Percentiles rank a stretch among this genome's conserved stretches.
These are phyloP conservation scores for Enteromius mattozi DNA, from an alignment of 2,797 vertebrate genomes.

Conservation along the genomic window DNA sequence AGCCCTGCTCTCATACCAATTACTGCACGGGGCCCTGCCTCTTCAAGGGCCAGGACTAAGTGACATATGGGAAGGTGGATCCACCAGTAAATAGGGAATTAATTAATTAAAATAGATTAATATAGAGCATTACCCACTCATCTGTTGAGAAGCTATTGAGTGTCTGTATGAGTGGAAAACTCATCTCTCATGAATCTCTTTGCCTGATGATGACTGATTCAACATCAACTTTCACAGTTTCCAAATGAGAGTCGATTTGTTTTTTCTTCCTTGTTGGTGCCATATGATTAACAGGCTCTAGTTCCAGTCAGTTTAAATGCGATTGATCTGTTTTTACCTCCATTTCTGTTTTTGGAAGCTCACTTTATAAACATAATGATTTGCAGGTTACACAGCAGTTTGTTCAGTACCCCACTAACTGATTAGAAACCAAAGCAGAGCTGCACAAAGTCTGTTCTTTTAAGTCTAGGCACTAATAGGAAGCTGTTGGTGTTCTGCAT, in stretches of 20 bases:
- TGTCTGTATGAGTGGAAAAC: background rate
- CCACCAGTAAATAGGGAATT: background rate
- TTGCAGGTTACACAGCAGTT: background rate
- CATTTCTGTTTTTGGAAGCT: background rate
- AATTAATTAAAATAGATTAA: background rate
- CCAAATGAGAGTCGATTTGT: background rate
- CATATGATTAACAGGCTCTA: background rate
- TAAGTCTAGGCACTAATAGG: conserved; percentile 23
- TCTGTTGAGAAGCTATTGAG: conserved; percentile 5
- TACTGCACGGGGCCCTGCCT: background rate
- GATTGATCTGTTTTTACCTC: background rate
- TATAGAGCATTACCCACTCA: background rate
- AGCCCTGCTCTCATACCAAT: background rate
- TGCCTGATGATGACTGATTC: background rate
- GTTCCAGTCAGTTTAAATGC: background rate
- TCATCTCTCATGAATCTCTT: background rate
- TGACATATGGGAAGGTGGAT: background rate
- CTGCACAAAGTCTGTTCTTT: background rate
- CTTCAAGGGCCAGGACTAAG: background rate
- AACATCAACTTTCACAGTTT: background rate
- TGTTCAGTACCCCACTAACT: background rate
- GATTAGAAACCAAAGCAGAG: background rate
- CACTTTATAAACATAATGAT: conserved; percentile 18
- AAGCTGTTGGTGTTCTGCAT: conserved; percentile 24
- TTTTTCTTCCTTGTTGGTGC: background rate